Percentiles rank a stretch among this genome's conserved stretches.
Evolutionary conservation across 2,113 vertebrate species (phyloP).

Genomic region (Scolopax mira): DNA sequence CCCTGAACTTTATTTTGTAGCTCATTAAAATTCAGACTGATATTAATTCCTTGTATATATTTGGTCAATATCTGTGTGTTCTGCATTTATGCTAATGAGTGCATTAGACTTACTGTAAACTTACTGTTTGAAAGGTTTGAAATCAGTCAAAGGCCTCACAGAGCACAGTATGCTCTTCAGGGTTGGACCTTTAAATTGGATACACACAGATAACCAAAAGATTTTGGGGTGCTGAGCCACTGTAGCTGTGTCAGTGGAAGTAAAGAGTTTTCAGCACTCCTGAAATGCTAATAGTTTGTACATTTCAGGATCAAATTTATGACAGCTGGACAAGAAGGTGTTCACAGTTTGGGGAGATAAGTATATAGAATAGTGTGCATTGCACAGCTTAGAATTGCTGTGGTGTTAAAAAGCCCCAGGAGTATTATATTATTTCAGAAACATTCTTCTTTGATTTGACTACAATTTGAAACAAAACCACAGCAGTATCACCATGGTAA

Average conservation of each 20-base stretch:
- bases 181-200: not conserved
- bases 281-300: not conserved
- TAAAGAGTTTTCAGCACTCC: not conserved
- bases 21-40: not conserved
- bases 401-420: not conserved
- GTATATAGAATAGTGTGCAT: not conserved
- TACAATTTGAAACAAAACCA: not conserved
- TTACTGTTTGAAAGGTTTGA: not conserved
- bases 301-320: not conserved
- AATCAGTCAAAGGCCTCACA: not conserved
- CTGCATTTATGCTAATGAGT: not conserved
- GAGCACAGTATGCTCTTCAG: not conserved
- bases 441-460: not conserved
- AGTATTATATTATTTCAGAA: not conserved
- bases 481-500: not conserved
- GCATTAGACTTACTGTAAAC: not conserved
- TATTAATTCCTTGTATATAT: not conserved
- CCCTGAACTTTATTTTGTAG: not conserved
- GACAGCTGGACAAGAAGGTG: not conserved
- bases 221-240: not conserved
- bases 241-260: not conserved
- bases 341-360: not conserved
- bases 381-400: not conserved
- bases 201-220: not conserved
- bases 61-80: not conserved